Conservation (phyloP, 2,888 invertebrate species). For the Muscina levida region DNA sequence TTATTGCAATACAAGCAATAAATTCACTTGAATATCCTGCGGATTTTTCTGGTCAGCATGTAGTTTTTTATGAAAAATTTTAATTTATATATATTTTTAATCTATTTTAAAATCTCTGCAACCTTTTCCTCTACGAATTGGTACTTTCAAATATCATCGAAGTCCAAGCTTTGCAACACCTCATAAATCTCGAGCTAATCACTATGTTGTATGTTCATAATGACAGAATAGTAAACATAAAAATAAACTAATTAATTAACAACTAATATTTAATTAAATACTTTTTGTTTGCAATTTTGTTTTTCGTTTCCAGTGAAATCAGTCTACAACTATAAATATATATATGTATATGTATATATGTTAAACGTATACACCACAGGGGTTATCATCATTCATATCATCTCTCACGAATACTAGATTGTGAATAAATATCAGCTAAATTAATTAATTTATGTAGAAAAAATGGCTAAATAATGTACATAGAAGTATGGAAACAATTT, state of each 20-base stretch:
- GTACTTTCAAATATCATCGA: too few relatives aligned
- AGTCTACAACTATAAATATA: constrained; percentile 31
- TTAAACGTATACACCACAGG: constrained; percentile 36
- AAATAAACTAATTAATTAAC: background rate
- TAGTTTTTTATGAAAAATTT: too few relatives aligned
- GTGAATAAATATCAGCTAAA: constrained; percentile 20
- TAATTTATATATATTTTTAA: too few relatives aligned
- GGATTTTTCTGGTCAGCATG: too few relatives aligned
- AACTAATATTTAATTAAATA: constrained; percentile 6
- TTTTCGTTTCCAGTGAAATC: constrained; percentile 32
- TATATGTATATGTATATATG: constrained; percentile 11
- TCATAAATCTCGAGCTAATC: too few relatives aligned
- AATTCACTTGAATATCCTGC: too few relatives aligned
- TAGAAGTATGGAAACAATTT: constrained; percentile 18
- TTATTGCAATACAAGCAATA: too few relatives aligned
- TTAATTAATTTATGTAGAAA: constrained; percentile 5
- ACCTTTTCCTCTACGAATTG: too few relatives aligned
- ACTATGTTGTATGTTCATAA: constrained; percentile 8
- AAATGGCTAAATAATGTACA: constrained; percentile 10
- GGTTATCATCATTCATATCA: constrained; percentile 19
- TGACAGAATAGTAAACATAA: too few relatives aligned
- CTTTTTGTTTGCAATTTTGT: too few relatives aligned
- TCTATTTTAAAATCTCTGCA: too few relatives aligned
- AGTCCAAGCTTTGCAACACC: too few relatives aligned
- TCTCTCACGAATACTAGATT: background rate